These are phyloP conservation scores for Naja naja DNA, from an alignment of 2,113 vertebrate species.

Conservation along the genomic window DNA sequence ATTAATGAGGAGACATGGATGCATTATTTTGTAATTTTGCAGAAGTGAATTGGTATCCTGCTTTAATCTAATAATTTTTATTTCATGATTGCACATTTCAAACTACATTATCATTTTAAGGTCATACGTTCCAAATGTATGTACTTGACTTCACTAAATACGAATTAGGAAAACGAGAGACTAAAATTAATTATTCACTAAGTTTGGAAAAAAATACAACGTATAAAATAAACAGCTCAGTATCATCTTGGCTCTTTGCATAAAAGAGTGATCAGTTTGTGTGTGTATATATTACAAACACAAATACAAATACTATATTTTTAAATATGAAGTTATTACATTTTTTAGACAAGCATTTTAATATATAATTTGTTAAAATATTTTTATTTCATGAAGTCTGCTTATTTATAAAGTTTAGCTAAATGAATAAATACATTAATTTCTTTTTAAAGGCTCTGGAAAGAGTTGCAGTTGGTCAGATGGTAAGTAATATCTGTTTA, in stretches of 20 bases:
- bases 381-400: constrained; percentile 55
- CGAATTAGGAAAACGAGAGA: not conserved
- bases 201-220: not conserved
- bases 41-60: not conserved
- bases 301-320: constrained; percentile 10
- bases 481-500: constrained; percentile 78
- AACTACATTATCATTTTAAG: not conserved
- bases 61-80: not conserved
- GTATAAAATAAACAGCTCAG: not conserved
- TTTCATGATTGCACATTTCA: not conserved
- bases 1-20: not conserved
- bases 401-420: constrained; percentile 65
- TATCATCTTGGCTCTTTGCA: not conserved
- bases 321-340: constrained; percentile 59
- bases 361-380: constrained; percentile 65
- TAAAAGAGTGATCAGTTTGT: not conserved
- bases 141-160: not conserved
- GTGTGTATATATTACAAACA: not conserved
- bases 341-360: constrained; percentile 53
- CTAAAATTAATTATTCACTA: constrained; percentile 11
- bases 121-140: not conserved
- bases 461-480: constrained; percentile 76
- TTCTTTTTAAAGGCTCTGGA: constrained; percentile 77
- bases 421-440: constrained; percentile 68
- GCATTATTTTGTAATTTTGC: not conserved